Evolutionary conservation across 2,797 vertebrate genomes (phyloP), one percentile per base, ranked within the genome.

Genomic region (Luscinia megarhynchos): DNA sequence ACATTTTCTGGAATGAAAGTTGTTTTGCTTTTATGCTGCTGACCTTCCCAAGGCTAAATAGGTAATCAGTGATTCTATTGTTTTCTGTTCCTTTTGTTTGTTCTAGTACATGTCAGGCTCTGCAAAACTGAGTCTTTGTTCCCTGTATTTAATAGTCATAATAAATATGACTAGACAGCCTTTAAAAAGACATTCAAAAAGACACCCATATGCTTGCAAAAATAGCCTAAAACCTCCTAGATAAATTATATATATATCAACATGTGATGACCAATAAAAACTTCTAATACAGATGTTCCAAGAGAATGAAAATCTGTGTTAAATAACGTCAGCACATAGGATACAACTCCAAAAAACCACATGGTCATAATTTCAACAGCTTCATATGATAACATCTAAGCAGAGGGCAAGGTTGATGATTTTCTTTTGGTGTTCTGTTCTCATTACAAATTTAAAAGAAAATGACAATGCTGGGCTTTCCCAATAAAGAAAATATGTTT

Each of bases 41-140:
- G 96, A 96, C 94, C 90, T 97, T 97, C 96, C 96, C 97, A 94
- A 96, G 90, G 86, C 86, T 96, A 97, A 95, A 94, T 96, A 96
- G 78, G 90, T 85, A 93, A 92, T 96, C 83, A 92, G 78, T 85
- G 62, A 95, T 94, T 97, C 93, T 95, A 82, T 81, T 87, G 61
- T 64, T 86, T 93, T 67, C 54, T 75, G 36, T 68, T 84, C 61
- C 32, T 53, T 87, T 78, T 83, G 75, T 82, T 89, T 92, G 72
- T 93, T 78, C 66, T 93, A 91, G 73, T 90, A 94, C 69, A 91
- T 91, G 88, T 77, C 88, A 91, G 43, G 89, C 64, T 96, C 84
- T 92, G 73, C 89, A 96, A 84, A 97, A 93, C 92, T 90, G 89
- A 95, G 32, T 21, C 41, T 72, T 72, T 92, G 27, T 72, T 87